Evolutionary conservation across 1,140 invertebrate genomes (phyloP), one percentile per base, ranked within the genome.

Genomic region (Phymorhynchus buccinoides): DNA sequence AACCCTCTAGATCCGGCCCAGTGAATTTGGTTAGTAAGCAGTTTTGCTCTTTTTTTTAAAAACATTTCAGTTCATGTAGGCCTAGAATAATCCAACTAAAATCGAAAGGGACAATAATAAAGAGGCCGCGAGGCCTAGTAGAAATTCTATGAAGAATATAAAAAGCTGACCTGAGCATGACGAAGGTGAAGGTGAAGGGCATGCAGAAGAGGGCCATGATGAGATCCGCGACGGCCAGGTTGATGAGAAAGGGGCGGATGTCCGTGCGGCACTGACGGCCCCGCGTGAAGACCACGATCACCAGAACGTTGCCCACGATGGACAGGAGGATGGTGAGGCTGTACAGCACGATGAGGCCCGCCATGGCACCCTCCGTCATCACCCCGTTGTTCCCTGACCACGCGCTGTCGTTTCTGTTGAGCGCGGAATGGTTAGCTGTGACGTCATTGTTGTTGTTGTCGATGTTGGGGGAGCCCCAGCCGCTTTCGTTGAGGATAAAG

Each of bases 191-290:
- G 0, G 91, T 91, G 85, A 93, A 93, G 16, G 93, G 93, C 90
- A 93, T 90, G 84, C 93, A 93, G 84, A 93, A 91, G 0, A 92
- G 39, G 7, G 92, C 90, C 90, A 93, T 92, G 39, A 92, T 86
- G 39, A 93, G 89, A 80, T 93, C 93, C 35, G 93, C 88, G 32
- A 92, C 85, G 39, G 93, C 96, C 94, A 97, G 94, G 93, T 97
- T 97, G 35, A 97, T 94, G 32, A 97, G 94, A 93, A 97, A 97
- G 4, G 89, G 89, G 2, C 91, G 80, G 35, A 92, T 88, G 80
- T 92, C 91, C 1, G 90, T 92, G 18, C 90, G 86, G 22, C 88
- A 91, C 44, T 89, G 80, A 18, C 89, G 80, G 0, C 91, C 91
- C 27, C 86, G 83, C 9, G 86, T 83, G 80, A 92, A 91, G 35